Evolutionary conservation across 2,888 invertebrate genomes (phyloP).

Genomic region (Neoascia interrupta): DNA sequence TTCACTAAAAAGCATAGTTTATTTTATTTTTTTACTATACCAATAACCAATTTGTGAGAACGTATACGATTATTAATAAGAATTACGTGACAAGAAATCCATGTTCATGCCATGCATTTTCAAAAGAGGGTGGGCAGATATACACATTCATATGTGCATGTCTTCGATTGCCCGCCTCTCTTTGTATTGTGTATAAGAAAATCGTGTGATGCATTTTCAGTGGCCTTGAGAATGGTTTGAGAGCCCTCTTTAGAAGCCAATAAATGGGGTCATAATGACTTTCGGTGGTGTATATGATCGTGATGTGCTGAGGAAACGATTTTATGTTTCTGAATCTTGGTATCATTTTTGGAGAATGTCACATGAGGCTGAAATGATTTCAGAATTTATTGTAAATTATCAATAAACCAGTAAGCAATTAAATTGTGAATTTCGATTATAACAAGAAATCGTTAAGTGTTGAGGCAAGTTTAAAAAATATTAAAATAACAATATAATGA

Average conservation of each 20-base stretch:
- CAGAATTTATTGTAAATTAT: too few species aligned
- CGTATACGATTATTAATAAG: constrained; percentile 63
- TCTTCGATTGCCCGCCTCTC: too few species aligned
- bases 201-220: constrained; percentile 58
- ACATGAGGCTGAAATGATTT: too few species aligned
- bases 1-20: constrained; percentile 14
- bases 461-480: too few species aligned
- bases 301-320: constrained; percentile 31
- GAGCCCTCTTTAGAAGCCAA: constrained; percentile 31
- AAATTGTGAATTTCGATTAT: too few species aligned
- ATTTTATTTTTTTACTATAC: constrained; percentile 37
- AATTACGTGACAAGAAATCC: constrained; percentile 67
- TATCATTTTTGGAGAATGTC: too few species aligned
- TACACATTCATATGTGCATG: neutral
- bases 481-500: too few species aligned
- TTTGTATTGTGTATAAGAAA: neutral
- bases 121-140: neutral
- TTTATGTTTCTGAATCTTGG: too few species aligned
- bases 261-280: constrained; percentile 58
- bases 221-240: constrained; percentile 4
- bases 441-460: too few species aligned
- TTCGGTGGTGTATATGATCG: neutral
- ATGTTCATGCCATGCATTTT: constrained; percentile 8
- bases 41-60: constrained; percentile 60
- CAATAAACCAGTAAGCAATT: too few species aligned